Percentiles rank a stretch among this genome's conserved stretches.
These are phyloP conservation scores for Phalacrocorax aristotelis DNA, from an alignment of 2,113 vertebrate species.

Conservation along the genomic window DNA sequence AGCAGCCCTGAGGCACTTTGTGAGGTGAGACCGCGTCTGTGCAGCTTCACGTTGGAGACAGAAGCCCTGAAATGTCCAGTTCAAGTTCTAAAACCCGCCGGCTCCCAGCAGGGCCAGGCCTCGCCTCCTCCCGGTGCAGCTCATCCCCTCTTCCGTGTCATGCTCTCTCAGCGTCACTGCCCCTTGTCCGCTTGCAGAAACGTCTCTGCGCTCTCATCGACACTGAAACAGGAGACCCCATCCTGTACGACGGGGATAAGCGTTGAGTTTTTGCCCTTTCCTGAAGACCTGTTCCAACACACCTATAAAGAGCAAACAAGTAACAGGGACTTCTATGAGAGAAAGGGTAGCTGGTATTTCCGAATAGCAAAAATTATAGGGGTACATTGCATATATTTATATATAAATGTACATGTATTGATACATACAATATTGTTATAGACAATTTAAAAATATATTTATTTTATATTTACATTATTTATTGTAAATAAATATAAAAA, in stretches of 20 bases:
- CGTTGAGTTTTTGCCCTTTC: neutral
- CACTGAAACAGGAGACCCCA: neutral
- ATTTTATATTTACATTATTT: too few relatives aligned
- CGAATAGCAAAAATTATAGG: neutral
- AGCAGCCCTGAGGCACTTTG: neutral
- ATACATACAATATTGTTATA: neutral
- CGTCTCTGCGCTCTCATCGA: neutral
- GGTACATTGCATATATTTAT: neutral
- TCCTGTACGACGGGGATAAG: neutral
- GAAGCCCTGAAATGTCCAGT: neutral
- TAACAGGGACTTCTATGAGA: neutral
- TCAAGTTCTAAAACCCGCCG: neutral
- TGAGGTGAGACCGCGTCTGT: neutral
- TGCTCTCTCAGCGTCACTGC: neutral
- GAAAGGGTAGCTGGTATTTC: neutral
- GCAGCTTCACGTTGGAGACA: neutral
- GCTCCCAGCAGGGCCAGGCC: neutral
- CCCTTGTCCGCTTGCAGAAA: neutral
- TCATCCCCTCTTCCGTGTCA: neutral
- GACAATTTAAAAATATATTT: too few relatives aligned
- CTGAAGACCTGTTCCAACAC: neutral
- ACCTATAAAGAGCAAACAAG: neutral
- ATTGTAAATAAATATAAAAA: neutral
- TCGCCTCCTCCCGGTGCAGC: neutral
- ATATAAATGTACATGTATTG: neutral